A percentile compares a stretch with the other conserved stretches of the same genome.
These are phyloP conservation scores for Dilophus febrilis DNA, from an alignment of 2,888 invertebrate species.

Conservation along the genomic window DNA sequence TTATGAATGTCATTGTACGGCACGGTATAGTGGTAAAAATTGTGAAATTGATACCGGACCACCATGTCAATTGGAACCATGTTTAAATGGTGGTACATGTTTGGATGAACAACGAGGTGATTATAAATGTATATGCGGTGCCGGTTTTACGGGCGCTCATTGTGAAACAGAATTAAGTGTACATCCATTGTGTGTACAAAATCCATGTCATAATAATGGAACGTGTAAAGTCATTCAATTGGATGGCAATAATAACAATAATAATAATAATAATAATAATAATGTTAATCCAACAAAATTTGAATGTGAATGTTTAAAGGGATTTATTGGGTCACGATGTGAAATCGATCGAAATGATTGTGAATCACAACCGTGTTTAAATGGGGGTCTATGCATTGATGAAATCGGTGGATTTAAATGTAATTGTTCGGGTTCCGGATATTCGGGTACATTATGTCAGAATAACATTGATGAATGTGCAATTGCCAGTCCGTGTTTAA, in stretches of 20 bases:
- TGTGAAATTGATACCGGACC: constrained; percentile 69
- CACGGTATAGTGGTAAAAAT: constrained; percentile 72
- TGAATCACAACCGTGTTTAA: constrained; percentile 44
- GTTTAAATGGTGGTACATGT: constrained; percentile 59
- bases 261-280: no score
- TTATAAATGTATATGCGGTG: constrained; percentile 52
- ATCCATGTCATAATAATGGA: constrained; percentile 66
- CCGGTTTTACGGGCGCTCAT: constrained; percentile 46
- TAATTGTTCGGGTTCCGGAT: constrained; percentile 60
- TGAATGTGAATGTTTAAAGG: constrained; percentile 40
- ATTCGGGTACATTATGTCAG: constrained; percentile 55
- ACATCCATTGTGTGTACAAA: constrained; percentile 52
- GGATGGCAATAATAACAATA: no score
- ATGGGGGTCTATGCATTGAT: constrained; percentile 58
- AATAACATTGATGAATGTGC: constrained; percentile 65
- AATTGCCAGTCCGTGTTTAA: constrained; percentile 46
- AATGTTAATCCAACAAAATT: constrained; percentile 36
- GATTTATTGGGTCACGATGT: constrained; percentile 14
- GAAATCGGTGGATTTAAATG: constrained; percentile 59
- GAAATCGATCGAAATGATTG: constrained; percentile 57
- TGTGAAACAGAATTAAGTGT: constrained; percentile 58
- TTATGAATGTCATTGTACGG: constrained; percentile 70
- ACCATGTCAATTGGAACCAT: constrained; percentile 50
- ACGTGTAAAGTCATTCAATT: constrained; percentile 43
- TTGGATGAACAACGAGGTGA: constrained; percentile 47